Conservation (phyloP, 2,888 invertebrate genomes). For the Agonopterix subpropinquella region DNA sequence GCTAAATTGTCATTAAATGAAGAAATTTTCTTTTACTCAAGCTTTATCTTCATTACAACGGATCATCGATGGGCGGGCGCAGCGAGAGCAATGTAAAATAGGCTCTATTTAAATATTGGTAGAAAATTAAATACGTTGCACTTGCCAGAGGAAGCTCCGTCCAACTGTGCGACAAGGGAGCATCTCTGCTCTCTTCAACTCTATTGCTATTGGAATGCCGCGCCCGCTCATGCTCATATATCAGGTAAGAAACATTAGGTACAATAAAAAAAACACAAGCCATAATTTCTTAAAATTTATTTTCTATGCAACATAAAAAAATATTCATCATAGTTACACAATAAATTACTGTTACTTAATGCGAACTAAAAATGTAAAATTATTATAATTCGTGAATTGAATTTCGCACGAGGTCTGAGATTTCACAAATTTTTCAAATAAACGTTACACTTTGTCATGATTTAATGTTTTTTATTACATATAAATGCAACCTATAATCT, state of each 20-base stretch:
- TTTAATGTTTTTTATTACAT: slow-evolving; percentile 23
- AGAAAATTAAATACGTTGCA: no score
- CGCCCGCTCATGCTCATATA: no score
- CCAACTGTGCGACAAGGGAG: no score
- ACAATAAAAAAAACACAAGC: slow-evolving; percentile 18
- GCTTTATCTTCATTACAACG: no score
- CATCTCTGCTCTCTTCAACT: no score
- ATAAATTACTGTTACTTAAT: slow-evolving; percentile 74
- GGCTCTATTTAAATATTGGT: no score
- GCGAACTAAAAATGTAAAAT: slow-evolving; percentile 63
- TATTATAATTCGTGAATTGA: slow-evolving; percentile 60
- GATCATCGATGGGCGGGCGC: no score
- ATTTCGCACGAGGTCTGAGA: slow-evolving; percentile 39
- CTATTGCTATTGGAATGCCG: no score
- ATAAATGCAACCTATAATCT: slow-evolving; percentile 51
- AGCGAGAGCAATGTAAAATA: no score
- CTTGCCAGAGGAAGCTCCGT: no score
- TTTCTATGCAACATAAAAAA: slow-evolving; percentile 78
- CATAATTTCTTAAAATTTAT: slow-evolving; percentile 72
- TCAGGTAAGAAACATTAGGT: not conserved
- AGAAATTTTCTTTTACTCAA: no score
- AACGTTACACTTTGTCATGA: slow-evolving; percentile 44
- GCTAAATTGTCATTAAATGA: no score
- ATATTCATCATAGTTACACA: slow-evolving; percentile 73
- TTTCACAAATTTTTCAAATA: slow-evolving; percentile 19